A percentile compares a stretch with the other conserved stretches of the same genome.
Evolutionary conservation across 2,888 invertebrate species (phyloP).

Genomic region (Loripinus fragilis): DNA sequence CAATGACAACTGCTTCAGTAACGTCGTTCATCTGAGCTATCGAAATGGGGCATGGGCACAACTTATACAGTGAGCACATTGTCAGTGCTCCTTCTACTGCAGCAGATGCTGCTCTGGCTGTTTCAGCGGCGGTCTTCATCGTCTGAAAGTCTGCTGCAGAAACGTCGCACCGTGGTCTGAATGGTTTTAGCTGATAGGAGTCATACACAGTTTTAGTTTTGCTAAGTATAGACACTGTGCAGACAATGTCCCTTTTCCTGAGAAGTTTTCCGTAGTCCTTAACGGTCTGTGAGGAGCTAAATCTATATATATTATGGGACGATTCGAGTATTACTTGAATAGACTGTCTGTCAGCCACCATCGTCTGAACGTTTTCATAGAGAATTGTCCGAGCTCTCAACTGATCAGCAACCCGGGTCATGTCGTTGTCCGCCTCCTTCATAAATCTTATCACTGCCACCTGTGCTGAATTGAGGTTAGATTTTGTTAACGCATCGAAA

Average conservation of each 20-base stretch:
- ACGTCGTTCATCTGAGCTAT: background rate
- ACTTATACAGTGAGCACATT: background rate
- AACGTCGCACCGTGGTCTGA: conserved; percentile 1
- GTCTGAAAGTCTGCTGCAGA: background rate
- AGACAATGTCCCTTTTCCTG: conserved; percentile 3
- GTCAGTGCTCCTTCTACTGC: background rate
- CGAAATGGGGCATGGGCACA: background rate
- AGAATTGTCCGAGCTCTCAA: background rate
- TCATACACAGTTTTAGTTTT: background rate
- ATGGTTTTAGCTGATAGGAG: background rate
- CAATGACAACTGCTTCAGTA: background rate
- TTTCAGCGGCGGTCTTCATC: background rate
- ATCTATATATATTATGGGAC: background rate
- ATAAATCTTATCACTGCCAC: background rate
- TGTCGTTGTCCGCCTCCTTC: background rate
- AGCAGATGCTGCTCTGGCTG: background rate
- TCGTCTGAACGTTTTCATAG: background rate
- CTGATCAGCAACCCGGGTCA: background rate
- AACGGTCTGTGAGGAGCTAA: background rate
- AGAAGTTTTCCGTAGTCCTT: background rate
- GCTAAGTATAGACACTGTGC: background rate
- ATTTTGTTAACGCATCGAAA: background rate
- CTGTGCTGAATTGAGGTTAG: background rate
- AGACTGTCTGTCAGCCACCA: background rate
- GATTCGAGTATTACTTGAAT: background rate